Percentiles rank a stretch among this genome's conserved stretches.
phyloP scores from a whole-genome alignment of 2,888 invertebrate species.

The Colostygia pectinataria region DNA sequence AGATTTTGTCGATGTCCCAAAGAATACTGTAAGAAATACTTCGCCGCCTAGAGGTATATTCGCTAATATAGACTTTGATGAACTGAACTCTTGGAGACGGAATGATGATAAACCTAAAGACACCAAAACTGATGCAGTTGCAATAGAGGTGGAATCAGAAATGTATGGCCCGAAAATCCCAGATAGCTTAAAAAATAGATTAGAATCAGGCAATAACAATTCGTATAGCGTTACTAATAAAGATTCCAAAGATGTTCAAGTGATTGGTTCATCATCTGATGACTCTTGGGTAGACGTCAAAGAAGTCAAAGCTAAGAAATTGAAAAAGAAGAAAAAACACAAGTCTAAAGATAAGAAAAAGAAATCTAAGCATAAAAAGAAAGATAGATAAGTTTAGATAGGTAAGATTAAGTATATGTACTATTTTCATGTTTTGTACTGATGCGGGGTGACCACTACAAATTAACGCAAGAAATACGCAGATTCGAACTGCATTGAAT shows the following conservation, averaged over 20 bases:
- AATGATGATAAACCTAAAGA: constrained; percentile 32
- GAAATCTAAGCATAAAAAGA: constrained; percentile 71
- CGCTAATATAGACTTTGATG: constrained; percentile 85
- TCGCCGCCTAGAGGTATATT: constrained; percentile 89
- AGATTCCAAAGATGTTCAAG: constrained; percentile 29
- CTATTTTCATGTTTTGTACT: too few species aligned
- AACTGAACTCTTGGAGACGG: constrained; percentile 75
- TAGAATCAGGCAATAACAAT: constrained; percentile 42
- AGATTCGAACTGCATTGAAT: too few species aligned
- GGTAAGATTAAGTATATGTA: too few species aligned
- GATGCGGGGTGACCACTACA: too few species aligned
- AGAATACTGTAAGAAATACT: constrained; percentile 84
- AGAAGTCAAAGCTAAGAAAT: constrained; percentile 64
- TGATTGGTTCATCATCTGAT: constrained; percentile 59
- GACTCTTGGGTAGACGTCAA: constrained; percentile 81
- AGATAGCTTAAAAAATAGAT: constrained; percentile 59
- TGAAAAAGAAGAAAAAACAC: constrained; percentile 73
- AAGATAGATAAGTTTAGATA: constrained; percentile 48
- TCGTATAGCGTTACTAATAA: constrained; percentile 6
- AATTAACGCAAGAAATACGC: too few species aligned
- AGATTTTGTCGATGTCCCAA: constrained; percentile 62
- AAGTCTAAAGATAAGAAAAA: constrained; percentile 62
- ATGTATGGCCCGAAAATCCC: constrained; percentile 85
- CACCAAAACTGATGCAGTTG: constrained; percentile 5
- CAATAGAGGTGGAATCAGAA: constrained; percentile 39